Conservation (phyloP, 2,797 vertebrate species). For the Myiothlypis chrysogaster region DNA sequence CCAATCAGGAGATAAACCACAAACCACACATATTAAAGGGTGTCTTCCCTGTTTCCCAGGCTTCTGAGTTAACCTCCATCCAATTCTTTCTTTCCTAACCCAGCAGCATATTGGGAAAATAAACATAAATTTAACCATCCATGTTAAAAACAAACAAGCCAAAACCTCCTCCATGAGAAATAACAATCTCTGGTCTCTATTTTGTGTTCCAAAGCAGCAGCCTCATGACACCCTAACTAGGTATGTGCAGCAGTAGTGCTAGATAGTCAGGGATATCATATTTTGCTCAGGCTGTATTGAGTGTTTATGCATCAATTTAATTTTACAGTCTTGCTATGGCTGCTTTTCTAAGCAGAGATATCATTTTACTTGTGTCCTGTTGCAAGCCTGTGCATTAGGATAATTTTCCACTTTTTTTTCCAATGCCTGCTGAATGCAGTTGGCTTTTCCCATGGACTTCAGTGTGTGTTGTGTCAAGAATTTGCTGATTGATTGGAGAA, state of each 20-base stretch:
- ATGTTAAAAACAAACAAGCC: not conserved
- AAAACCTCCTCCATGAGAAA: not conserved
- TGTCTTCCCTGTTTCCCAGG: not conserved
- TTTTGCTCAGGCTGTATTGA: not conserved
- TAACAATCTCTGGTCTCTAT: not conserved
- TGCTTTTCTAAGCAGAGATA: not conserved
- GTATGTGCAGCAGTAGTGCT: not conserved
- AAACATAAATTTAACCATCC: not conserved
- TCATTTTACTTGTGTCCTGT: not conserved
- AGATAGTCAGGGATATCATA: not conserved
- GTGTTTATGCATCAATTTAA: not conserved
- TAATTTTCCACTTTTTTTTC: not conserved
- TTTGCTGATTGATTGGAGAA: not conserved
- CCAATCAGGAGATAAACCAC: not conserved
- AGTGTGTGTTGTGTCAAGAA: not conserved
- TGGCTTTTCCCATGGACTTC: not conserved
- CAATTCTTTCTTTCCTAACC: not conserved
- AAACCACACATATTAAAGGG: not conserved
- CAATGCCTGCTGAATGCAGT: not conserved
- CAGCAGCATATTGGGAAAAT: not conserved
- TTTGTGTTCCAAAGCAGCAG: not conserved
- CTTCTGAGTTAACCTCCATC: not conserved
- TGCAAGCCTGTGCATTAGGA: not conserved
- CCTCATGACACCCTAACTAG: not conserved
- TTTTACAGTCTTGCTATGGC: not conserved